These are phyloP conservation scores for Chaetorhynchus papuensis DNA, from an alignment of 2,113 vertebrate genomes.

Conservation along the genomic window DNA sequence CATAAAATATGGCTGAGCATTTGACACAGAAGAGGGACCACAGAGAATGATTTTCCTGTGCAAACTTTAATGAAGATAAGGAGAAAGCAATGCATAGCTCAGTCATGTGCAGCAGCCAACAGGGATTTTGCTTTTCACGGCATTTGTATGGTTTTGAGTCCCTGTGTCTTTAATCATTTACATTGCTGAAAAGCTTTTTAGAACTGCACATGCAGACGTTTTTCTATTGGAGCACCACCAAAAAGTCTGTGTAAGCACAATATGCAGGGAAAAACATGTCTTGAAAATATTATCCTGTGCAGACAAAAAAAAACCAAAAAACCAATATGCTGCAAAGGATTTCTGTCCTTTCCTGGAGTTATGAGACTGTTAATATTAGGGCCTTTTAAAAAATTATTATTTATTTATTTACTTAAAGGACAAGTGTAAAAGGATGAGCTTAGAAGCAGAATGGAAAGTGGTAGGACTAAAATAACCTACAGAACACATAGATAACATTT, in stretches of 20 bases:
- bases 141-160: constrained; percentile 7
- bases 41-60: neutral
- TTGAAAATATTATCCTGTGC: constrained; percentile 37
- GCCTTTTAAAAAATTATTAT: neutral
- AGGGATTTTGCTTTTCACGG: constrained; percentile 16
- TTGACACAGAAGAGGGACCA: neutral
- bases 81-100: neutral
- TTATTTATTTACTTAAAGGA: neutral
- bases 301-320: neutral
- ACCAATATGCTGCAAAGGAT: neutral
- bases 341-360: neutral
- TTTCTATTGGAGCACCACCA: constrained; percentile 41
- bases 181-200: constrained; percentile 51
- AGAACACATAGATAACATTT: neutral
- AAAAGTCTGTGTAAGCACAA: constrained; percentile 57
- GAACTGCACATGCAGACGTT: constrained; percentile 30
- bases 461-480: neutral
- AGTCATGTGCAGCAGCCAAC: constrained; percentile 3
- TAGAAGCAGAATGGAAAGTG: neutral
- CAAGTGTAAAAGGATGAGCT: neutral
- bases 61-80: constrained; percentile 9
- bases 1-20: neutral
- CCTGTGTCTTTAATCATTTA: constrained; percentile 53
- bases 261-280: constrained; percentile 9
- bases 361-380: neutral